Conservation (phyloP, 1,140 invertebrate genomes). For the Ostrea denselamellosa region DNA sequence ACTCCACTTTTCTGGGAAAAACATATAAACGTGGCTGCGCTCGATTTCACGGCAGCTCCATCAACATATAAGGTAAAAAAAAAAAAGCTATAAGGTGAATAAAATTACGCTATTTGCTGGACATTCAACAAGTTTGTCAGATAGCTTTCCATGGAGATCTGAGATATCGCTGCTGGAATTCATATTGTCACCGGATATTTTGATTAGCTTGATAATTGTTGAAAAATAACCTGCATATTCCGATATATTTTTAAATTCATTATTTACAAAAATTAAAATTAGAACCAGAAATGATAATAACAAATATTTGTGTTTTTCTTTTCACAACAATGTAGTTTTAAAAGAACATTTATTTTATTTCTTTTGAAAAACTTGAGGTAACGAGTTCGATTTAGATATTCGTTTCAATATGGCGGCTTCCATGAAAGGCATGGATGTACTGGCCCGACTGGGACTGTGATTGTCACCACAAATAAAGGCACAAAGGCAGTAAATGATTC, state of each 20-base stretch:
- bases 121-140: background rate
- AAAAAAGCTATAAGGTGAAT: too few species aligned
- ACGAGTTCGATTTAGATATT: background rate
- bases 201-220: background rate
- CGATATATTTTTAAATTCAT: background rate
- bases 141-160: background rate
- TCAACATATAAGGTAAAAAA: too few species aligned
- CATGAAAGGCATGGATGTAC: background rate
- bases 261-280: too few species aligned
- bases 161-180: background rate
- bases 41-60: background rate
- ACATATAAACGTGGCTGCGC: too few species aligned
- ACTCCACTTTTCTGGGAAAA: too few species aligned
- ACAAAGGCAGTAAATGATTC: too few species aligned
- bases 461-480: too few species aligned
- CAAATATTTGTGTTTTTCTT: too few species aligned
- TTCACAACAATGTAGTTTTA: too few species aligned
- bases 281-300: too few species aligned
- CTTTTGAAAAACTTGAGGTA: background rate
- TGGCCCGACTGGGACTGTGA: too few species aligned
- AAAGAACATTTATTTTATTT: too few species aligned
- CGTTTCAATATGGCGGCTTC: conserved; percentile 6
- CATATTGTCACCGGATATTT: conserved; percentile 5
- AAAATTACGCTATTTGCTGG: conserved; percentile 16
- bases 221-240: background rate